Evolutionary conservation across 2,888 invertebrate genomes (phyloP), one percentile per base, ranked within the genome.

Genomic region (Coremacera marginata): DNA sequence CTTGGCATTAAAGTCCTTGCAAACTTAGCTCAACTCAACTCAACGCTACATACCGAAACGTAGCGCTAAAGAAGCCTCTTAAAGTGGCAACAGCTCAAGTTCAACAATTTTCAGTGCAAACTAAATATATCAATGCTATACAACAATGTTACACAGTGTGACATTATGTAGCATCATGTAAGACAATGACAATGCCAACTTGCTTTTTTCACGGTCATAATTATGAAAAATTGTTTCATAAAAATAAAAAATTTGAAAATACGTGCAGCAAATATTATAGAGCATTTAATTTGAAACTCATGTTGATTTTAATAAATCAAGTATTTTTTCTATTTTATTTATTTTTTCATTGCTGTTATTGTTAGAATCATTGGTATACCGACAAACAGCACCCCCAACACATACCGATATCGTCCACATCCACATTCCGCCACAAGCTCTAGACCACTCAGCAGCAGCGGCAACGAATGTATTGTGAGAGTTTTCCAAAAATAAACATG

Each of bases 401-500:
- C 16, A 55, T 63, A 25, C 34, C 68, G 51, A 79, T 5, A 62
- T 27, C 14, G 57, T 51, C 16, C 37, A 70, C 51, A 34, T 37
- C 27, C 49, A 44, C 5, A 49, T 60, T 22, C 49, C 65, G 57
- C 52, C 25, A 55, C 19, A 57, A 27, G 37, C 19, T 19, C 11
- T 55, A 67, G n/a, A 7, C 74, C 72, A 68, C 34, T 4, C 44
- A 51, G 19, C 25, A 60, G 16, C 49, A 67, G 11, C 70, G 25
- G 5, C 37, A 11, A 22, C 34, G 57, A 22, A 60, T 55, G 74
- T 78, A 62, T 76, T 70, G 37, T 77, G 77, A 75, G 77, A 78
- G 63, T 67, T 78, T 76, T 76, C 80, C 77, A 79, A 77, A 80
- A 80, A 80, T 80, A 80, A 78, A 74, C 77, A 78, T 79, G 78